Evolutionary conservation across 2,888 invertebrate genomes (phyloP).

Genomic region (Drosophila nr. perissopoda): DNA sequence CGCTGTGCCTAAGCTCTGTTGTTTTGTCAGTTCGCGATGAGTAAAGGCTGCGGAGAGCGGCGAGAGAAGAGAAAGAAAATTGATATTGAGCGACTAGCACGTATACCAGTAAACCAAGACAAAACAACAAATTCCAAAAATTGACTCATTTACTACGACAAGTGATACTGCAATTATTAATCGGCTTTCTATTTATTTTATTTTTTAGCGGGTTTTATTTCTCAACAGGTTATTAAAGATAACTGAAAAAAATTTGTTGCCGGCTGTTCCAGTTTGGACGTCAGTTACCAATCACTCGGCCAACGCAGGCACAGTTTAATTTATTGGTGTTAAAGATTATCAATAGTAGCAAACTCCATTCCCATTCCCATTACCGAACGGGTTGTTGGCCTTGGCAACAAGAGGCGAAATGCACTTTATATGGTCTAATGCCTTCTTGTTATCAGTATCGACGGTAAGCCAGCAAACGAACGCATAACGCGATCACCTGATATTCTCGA

Average conservation of each 20-base stretch:
- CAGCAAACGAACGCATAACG: conserved; percentile 3
- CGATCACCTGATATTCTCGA: conserved; percentile 33
- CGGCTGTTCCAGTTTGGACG: neutral
- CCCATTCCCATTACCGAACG: neutral
- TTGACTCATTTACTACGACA: neutral
- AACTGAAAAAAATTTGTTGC: neutral
- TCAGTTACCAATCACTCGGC: neutral
- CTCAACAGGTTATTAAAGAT: neutral
- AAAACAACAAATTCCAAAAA: neutral
- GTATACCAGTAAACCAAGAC: neutral
- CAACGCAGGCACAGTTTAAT: neutral
- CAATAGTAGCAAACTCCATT: neutral
- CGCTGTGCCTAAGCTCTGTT: conserved; percentile 41
- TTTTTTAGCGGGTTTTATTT: neutral
- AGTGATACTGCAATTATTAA: neutral
- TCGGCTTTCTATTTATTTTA: neutral
- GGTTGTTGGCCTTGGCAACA: conserved; percentile 23
- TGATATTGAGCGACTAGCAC: neutral
- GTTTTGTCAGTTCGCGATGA: conserved; percentile 53
- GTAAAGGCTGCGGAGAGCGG: conserved; percentile 48
- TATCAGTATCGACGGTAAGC: conserved; percentile 10
- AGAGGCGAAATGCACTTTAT: conserved; percentile 13
- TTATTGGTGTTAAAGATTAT: conserved; percentile 1
- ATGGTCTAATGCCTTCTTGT: conserved; percentile 20
- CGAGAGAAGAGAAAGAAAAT: neutral